Evolutionary conservation across 2,888 invertebrate genomes (phyloP).

Genomic region (Strigamia maritima): DNA sequence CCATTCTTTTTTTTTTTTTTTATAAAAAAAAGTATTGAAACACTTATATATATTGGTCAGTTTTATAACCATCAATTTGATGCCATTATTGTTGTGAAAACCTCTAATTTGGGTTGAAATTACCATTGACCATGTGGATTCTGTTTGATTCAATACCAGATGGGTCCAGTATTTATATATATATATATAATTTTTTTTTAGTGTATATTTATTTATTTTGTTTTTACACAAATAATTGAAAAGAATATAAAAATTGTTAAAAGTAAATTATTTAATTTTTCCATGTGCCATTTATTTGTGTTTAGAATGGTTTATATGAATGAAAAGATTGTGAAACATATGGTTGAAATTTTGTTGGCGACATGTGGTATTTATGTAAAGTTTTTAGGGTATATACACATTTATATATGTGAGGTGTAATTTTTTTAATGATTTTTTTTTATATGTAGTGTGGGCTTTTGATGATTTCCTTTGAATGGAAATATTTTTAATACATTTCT

Average conservation of each 20-base stretch:
- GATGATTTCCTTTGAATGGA: background rate
- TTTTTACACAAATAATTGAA: no score
- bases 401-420: background rate
- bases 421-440: background rate
- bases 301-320: background rate
- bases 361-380: conserved; percentile 12
- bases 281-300: background rate
- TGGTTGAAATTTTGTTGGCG: background rate
- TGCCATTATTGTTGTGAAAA: background rate
- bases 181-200: background rate
- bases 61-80: conserved; percentile 11
- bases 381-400: background rate
- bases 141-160: background rate
- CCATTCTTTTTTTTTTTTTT: background rate
- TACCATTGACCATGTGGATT: background rate
- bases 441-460: no score
- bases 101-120: background rate
- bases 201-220: background rate
- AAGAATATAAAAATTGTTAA: background rate
- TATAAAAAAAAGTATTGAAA: background rate
- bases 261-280: background rate
- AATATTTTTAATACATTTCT: background rate
- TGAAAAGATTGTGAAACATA: conserved; percentile 8
- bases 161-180: background rate
- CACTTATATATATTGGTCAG: background rate